phyloP scores from a whole-genome alignment of 2,797 vertebrate genomes.

The Synaphobranchus kaupii region DNA sequence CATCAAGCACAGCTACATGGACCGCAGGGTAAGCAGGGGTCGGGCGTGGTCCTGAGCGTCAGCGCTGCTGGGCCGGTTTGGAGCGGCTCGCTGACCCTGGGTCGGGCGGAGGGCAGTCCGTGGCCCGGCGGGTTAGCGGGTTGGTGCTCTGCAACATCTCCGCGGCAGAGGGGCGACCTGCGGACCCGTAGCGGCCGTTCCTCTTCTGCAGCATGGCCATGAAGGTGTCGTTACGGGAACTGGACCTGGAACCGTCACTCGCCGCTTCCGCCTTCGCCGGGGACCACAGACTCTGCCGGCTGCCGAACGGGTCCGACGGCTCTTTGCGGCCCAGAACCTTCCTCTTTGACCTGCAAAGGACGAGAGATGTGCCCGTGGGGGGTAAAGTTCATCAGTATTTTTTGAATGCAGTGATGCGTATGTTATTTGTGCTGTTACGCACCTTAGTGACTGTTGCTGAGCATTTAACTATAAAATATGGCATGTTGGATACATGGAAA shows the following conservation, averaged over 20 bases:
- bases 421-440: background rate
- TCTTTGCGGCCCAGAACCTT: slow-evolving; percentile 94
- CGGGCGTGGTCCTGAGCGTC: slow-evolving; percentile 16
- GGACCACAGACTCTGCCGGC: slow-evolving; percentile 81
- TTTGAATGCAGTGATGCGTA: background rate
- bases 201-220: slow-evolving; percentile 97
- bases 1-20: background rate
- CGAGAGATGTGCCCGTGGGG: slow-evolving; percentile 1
- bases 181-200: slow-evolving; percentile 81
- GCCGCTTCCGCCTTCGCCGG: slow-evolving; percentile 79
- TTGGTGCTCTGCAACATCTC: slow-evolving; percentile 97
- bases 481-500: background rate
- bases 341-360: slow-evolving; percentile 84
- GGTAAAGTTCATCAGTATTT: background rate
- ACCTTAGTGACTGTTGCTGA: background rate
- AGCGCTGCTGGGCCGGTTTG: slow-evolving; percentile 63
- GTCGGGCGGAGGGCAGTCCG: slow-evolving; percentile 78
- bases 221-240: slow-evolving; percentile 93
- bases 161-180: slow-evolving; percentile 86
- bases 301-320: slow-evolving; percentile 81
- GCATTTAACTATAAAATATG: background rate
- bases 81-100: slow-evolving; percentile 42
- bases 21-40: background rate
- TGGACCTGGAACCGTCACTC: slow-evolving; percentile 69
- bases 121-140: slow-evolving; percentile 88